Conservation (phyloP, 2,113 vertebrate genomes). For the Mesembrinibis cayennensis region DNA sequence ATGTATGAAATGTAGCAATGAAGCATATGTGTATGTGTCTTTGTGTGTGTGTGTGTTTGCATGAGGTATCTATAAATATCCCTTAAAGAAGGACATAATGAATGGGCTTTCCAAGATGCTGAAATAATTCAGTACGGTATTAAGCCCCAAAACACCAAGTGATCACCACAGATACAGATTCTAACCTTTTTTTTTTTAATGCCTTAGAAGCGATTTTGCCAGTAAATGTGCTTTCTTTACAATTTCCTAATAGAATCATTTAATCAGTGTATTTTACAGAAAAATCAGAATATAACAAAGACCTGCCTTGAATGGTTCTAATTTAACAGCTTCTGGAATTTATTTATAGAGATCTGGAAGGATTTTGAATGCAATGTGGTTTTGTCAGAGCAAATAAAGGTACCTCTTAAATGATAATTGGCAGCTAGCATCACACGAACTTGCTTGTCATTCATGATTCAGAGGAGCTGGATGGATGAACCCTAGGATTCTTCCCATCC, state of each 20-base stretch:
- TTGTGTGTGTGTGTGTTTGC: neutral
- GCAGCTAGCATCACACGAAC: neutral
- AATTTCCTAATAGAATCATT: constrained; percentile 8
- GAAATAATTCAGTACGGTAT: neutral
- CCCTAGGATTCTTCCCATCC: neutral
- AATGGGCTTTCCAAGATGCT: neutral
- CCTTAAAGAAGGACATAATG: neutral
- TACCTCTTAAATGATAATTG: constrained; percentile 1
- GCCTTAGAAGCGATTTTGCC: neutral
- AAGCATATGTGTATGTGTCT: neutral
- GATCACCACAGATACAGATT: neutral
- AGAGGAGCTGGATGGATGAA: neutral
- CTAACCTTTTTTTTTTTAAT: neutral
- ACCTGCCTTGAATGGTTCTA: constrained; percentile 30
- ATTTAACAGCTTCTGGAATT: constrained; percentile 59
- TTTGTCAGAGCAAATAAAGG: constrained; percentile 47
- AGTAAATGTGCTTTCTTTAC: neutral
- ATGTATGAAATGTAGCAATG: neutral
- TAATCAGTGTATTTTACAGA: constrained; percentile 7
- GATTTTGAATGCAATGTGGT: constrained; percentile 24
- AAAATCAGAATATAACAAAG: constrained; percentile 24
- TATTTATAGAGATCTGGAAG: constrained; percentile 53
- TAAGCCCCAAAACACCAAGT: neutral
- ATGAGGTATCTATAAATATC: neutral
- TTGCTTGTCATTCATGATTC: constrained; percentile 3